Base-by-base conservation (phyloP, 2,888 invertebrate genomes). In the Agrilus mali region DNA sequence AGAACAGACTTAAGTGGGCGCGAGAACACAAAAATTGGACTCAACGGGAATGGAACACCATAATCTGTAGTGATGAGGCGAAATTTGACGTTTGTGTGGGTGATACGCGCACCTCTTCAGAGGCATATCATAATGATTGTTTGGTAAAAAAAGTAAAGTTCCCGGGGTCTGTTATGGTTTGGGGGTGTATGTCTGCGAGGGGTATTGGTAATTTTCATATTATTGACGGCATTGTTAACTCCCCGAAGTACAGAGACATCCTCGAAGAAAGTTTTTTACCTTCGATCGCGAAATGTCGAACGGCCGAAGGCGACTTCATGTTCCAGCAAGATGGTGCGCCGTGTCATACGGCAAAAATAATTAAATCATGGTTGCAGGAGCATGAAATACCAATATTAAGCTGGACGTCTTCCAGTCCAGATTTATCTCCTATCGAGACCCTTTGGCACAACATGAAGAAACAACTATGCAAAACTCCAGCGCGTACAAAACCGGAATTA, bases 31-130 rank as follows among this genome's bases (percentile, higher is more conserved):
- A 27, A 7, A n/a, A 14, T 32, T 42, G 42, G 33, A 36, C 35
- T 12, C 3, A 8, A 6, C 6, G 40, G 6, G 15, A 44, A 10
- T 41, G 42, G 44, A 38, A 41, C 31, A 36, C 10, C 20, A 34
- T 45, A 16, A 31, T 40, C 15, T 47, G 42, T 37, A 42, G 42
- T 14, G 42, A 45, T 39, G 44, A 47, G 33, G 32, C 44, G n/a
- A 36, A 36, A 39, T 43, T 43, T 6, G 33, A 43, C 17, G 43
- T 43, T 4, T 36, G 17, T 16, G 33, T 44, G 31, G 42, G 38
- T 8, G 42, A 44, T 27, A 31, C 36, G 34, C 31, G 31, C 10
- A 41, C 20, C 7, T 7, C 32, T 22, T n/a, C 10, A 10, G 38
- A 38, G 31, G 39, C 47, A 6, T 42, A 37, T 14, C 38, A 42